These are phyloP conservation scores for Lathronympha strigana DNA, from an alignment of 2,888 invertebrate genomes.

Conservation along the genomic window DNA sequence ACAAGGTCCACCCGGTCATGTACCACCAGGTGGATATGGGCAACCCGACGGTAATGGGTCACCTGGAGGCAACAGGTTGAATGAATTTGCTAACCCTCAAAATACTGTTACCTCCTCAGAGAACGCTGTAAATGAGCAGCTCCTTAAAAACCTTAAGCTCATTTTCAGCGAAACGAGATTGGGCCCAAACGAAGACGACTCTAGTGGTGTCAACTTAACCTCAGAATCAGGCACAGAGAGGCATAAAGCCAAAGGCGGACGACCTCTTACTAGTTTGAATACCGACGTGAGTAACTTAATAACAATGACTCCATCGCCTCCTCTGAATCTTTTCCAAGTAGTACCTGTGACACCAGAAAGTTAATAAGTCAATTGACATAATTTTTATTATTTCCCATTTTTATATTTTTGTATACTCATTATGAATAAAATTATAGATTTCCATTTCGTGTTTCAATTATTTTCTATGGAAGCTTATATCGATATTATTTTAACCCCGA, in stretches of 20 bases:
- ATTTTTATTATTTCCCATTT: too few relatives aligned
- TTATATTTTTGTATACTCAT: too few relatives aligned
- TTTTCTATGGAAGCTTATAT: too few relatives aligned
- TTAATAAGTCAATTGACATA: too few relatives aligned
- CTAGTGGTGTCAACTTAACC: background rate
- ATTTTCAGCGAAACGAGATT: conserved; percentile 17
- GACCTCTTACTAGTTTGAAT: conserved; percentile 22
- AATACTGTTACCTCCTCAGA: background rate
- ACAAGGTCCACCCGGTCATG: background rate
- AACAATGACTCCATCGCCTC: conserved; percentile 5
- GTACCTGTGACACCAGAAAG: conserved; percentile 53
- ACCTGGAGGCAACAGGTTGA: conserved; percentile 1
- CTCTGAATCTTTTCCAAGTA: conserved; percentile 51
- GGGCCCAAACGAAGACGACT: background rate
- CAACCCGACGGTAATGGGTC: background rate
- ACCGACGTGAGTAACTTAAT: background rate
- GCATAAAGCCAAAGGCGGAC: background rate
- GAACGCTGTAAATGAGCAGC: conserved; percentile 14
- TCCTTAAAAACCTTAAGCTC: conserved; percentile 30
- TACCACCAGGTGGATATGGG: background rate
- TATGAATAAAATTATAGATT: too few relatives aligned
- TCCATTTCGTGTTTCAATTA: too few relatives aligned
- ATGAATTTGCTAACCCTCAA: background rate
- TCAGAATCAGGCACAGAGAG: background rate
- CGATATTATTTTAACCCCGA: too few relatives aligned